Conservation (phyloP, 2,888 invertebrate species). For the Apotomis turbidana region DNA sequence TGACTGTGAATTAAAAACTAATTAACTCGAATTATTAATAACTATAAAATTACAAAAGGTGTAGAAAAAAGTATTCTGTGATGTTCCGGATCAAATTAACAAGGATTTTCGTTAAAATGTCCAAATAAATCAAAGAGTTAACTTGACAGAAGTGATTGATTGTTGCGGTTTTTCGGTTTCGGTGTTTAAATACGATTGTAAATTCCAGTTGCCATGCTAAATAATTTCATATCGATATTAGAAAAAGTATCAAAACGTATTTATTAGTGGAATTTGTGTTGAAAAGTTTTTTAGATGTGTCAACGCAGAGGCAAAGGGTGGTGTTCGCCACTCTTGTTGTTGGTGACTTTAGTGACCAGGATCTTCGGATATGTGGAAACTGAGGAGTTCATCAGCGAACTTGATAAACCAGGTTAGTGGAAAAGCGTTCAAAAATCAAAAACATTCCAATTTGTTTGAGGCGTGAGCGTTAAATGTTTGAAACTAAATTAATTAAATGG, state of each 20-base stretch:
- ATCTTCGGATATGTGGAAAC: constrained; percentile 78
- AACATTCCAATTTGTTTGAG: background rate
- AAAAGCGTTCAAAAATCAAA: background rate
- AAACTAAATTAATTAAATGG: background rate
- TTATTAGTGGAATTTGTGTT: background rate
- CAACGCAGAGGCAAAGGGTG: constrained; percentile 23
- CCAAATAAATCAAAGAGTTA: constrained; percentile 39
- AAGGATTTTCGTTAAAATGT: constrained; percentile 14
- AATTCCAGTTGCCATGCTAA: constrained; percentile 6
- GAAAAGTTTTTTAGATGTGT: constrained; percentile 41
- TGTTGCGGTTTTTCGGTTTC: constrained; percentile 40
- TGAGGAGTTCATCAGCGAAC: constrained; percentile 81
- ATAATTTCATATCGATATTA: constrained; percentile 1
- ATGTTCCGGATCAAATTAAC: background rate
- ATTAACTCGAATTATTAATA: background rate
- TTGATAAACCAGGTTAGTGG: constrained; percentile 83
- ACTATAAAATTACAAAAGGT: background rate
- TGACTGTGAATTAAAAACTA: constrained; percentile 17
- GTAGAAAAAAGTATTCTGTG: background rate
- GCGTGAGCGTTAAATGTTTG: background rate
- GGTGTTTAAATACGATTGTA: constrained; percentile 22
- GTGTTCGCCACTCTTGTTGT: constrained; percentile 51
- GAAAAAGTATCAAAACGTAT: background rate
- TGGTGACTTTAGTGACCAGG: constrained; percentile 61
- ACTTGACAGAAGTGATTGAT: constrained; percentile 41